These are phyloP conservation scores for Crotalus adamanteus DNA, from an alignment of 2,797 vertebrate genomes.

Conservation along the genomic window DNA sequence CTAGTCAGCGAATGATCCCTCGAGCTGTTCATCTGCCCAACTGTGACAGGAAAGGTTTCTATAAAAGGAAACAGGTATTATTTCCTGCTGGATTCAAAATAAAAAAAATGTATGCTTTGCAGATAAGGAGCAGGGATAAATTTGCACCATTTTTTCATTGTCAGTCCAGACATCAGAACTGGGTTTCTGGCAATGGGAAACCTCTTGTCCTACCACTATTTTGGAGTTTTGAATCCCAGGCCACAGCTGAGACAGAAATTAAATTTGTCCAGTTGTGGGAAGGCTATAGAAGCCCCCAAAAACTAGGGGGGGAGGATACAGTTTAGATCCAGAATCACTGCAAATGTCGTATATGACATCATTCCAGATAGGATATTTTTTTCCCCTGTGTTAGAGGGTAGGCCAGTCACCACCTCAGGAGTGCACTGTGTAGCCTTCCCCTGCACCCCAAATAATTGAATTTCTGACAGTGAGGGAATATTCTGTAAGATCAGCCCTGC, in stretches of 20 bases:
- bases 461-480: not conserved
- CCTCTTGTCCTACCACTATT: not conserved
- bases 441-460: not conserved
- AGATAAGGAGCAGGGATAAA: not conserved
- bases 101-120: not conserved
- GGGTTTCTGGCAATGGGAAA: not conserved
- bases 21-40: slow-evolving; percentile 92
- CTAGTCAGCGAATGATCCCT: slow-evolving; percentile 87
- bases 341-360: not conserved
- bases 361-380: not conserved
- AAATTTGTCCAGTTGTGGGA: not conserved
- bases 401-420: not conserved
- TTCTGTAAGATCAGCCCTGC: not conserved
- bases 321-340: not conserved
- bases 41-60: slow-evolving; percentile 97
- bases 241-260: not conserved
- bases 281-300: not conserved
- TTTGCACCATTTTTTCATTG: not conserved
- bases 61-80: slow-evolving; percentile 95
- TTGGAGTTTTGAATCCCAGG: not conserved
- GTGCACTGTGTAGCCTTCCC: not conserved
- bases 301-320: not conserved
- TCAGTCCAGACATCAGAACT: not conserved
- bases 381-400: not conserved
- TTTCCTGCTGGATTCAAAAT: not conserved